Evolutionary conservation across 2,888 invertebrate species (phyloP), one percentile per base, ranked within the genome.

Genomic region (Meiosimyza decipiens): DNA sequence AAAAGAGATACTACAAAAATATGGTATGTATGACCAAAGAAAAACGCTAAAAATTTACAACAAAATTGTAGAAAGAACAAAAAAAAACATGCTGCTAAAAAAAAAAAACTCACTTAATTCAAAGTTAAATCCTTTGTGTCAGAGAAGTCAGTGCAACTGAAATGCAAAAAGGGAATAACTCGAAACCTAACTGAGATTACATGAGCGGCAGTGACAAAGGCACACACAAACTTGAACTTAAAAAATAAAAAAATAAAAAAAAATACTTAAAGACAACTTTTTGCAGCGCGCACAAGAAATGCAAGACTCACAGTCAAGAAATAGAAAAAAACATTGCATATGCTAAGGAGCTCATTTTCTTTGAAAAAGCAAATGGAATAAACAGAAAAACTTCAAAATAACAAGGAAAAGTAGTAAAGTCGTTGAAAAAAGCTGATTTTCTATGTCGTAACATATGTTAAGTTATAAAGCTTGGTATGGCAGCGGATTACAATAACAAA

Each of bases 101-200:
- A 28, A 15, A n/a, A n/a, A 9, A 33, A 28, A 60, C 28, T 16
- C 6, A 54, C 59, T 59, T 15, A 28, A 28, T 60, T 22, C 59
- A 28, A 60, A 60, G 59, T 60, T 28, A 60, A 60, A 60, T 60
- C 59, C 59, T 60, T 60, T 60, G 59, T 60, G 59, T 4, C 22
- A 28, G 6, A 6, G 22, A 28, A 16, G n/a, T 54, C 54, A 15
- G 6, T 16, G n/a, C 22, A 60, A 11, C 12, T 12, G 59, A 7
- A 18, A 28, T 22, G 59, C 15, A 15, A 28, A 59, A 15, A 28
- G 22, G 28, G 59, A 15, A 59, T 16, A 22, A 13, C 16, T 16
- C 57, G 22, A 59, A 22, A 59, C 28, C 18, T 16, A 59, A 59
- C 16, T 16, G 18, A 59, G 57, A 18, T 59, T 22, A 59, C 57